Evolutionary conservation across 2,113 vertebrate species (phyloP).

Genomic region (Cygnus atratus): DNA sequence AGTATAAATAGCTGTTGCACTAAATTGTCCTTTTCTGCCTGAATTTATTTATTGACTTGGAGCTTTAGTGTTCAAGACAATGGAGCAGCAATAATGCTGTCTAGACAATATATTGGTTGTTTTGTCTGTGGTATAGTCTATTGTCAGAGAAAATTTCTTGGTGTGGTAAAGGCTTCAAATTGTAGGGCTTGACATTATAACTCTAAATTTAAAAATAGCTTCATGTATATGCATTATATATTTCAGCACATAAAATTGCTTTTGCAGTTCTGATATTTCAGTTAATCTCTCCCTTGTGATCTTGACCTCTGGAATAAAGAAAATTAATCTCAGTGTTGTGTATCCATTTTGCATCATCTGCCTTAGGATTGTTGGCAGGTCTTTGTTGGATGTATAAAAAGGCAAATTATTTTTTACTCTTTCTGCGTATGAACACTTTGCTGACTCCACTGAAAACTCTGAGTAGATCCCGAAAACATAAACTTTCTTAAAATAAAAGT

Average conservation of each 20-base stretch:
- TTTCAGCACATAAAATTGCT: not conserved
- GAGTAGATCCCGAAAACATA: not conserved
- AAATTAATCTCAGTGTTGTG: not conserved
- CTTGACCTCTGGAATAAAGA: not conserved
- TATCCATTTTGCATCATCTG: not conserved
- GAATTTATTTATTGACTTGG: not conserved
- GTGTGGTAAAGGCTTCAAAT: not conserved
- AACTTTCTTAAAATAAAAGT: not conserved
- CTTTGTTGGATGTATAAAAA: not conserved
- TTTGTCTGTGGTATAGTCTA: conserved; percentile 14
- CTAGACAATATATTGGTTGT: conserved; percentile 40
- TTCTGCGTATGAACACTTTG: not conserved
- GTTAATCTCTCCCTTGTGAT: conserved; percentile 8
- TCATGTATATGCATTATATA: not conserved
- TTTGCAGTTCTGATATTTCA: not conserved
- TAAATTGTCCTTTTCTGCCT: not conserved
- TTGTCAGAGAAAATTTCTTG: conserved; percentile 14
- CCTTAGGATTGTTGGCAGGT: not conserved
- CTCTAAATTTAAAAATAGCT: not conserved
- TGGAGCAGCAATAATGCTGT: not conserved
- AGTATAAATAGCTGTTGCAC: not conserved
- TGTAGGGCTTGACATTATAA: not conserved
- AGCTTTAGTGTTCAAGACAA: not conserved
- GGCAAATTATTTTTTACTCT: not conserved
- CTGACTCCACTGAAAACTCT: not conserved